Evolutionary conservation across 1,140 invertebrate species (phyloP), one percentile per base, ranked within the genome.

Genomic region (Leptopilina clavipes): DNA sequence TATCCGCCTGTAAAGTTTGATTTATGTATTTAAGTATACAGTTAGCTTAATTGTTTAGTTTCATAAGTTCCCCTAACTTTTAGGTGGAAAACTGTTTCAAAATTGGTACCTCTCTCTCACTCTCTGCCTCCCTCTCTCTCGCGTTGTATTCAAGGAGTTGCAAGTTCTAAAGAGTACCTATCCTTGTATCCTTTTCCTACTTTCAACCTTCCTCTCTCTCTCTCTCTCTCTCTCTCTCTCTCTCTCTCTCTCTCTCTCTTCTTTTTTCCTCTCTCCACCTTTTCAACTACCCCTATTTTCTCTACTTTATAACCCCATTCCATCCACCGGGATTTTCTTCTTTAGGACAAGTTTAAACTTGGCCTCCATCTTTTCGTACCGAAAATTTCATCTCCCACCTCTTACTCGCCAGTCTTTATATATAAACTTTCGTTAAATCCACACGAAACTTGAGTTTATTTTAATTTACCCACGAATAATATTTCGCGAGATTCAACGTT

Each of bases 341-440:
- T 59, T 71, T 37, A 10, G 70, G 70, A 48, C 18, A 56, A 25
- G 6, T 70, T 54, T 76, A 18, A 48, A 45, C 18, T 76, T 19
- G n/a, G 25, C 17, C 19, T 48, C 45, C 14, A 43, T 70, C n/a
- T 72, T 44, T 37, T 71, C 44, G 5, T 22, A 31, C 19, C n/a
- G 0, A 17, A 31, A 31, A 31, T 17, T 52, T 52, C 48, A 52
- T 52, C 48, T 52, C 17, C n/a, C 48, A 52, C 48, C 14, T 52
- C 48, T n/a, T 17, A 7, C 17, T 17, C n/a, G 6, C 48, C 1
- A 52, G 14, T 17, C 48, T 52, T 52, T 31, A 40, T 40, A 52
- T 17, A 52, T 52, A n/a, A 52, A 52, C 14, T 52, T n/a, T 52
- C n/a, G 1, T 52, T 5, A 8, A 52, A 3, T 52, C 48, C n/a